Percentiles rank a stretch among this genome's conserved stretches.
Conservation (phyloP, 2,113 vertebrate genomes). For the Copsychus sechellarum region DNA sequence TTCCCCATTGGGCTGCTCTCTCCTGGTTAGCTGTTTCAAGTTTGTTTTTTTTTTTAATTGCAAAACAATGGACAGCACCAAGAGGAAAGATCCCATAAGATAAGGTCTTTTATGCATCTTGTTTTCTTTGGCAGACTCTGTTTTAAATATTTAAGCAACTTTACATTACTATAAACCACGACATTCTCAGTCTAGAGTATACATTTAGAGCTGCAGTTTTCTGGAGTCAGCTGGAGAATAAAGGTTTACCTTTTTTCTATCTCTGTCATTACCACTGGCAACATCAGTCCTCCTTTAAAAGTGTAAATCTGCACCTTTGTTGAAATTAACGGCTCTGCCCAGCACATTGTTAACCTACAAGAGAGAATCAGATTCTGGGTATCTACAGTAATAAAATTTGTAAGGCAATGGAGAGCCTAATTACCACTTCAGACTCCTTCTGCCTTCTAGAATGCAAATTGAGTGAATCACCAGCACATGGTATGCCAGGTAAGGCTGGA, state of each 20-base stretch:
- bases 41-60: neutral
- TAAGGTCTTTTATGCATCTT: neutral
- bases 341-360: neutral
- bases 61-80: neutral
- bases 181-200: neutral
- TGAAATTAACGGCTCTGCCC: neutral
- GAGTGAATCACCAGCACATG: neutral
- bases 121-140: neutral
- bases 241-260: neutral
- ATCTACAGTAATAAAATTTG: conserved; percentile 27
- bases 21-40: neutral
- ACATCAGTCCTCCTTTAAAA: neutral
- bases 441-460: neutral
- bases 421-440: conserved; percentile 33
- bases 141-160: conserved; percentile 29
- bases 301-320: conserved; percentile 18
- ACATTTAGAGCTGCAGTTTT: neutral
- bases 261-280: neutral
- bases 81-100: neutral
- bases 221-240: neutral
- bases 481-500: neutral
- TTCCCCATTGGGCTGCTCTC: neutral
- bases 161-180: neutral
- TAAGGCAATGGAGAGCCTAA: neutral
- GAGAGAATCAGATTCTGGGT: neutral